Evolutionary conservation across 2,888 invertebrate species (phyloP).

Genomic region (Priocnemis perturbator): DNA sequence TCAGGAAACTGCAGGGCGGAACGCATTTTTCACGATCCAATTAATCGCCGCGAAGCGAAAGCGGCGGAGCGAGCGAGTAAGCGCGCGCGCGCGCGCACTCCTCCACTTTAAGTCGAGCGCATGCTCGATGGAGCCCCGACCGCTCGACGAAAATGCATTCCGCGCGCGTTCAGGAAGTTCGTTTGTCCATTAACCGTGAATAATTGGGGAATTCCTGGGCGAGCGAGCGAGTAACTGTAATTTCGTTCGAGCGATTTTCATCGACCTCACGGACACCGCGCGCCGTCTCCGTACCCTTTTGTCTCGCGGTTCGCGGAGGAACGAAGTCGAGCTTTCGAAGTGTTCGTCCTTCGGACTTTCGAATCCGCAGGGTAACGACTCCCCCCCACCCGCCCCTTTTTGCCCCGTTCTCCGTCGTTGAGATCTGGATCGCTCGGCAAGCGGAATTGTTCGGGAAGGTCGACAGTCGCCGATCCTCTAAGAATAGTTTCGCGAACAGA

Average conservation of each 20-base stretch:
- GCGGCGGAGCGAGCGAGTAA: background rate
- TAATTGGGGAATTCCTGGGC: slow-evolving; percentile 6
- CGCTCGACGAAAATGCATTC: no score
- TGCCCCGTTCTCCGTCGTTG: background rate
- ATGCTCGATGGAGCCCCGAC: background rate
- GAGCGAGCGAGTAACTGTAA: background rate
- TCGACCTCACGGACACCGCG: no score
- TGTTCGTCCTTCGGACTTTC: no score
- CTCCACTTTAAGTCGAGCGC: background rate
- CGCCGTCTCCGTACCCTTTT: no score
- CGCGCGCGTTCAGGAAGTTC: background rate
- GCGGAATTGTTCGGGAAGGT: slow-evolving; percentile 16
- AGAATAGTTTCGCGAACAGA: slow-evolving; percentile 23
- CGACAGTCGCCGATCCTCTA: slow-evolving; percentile 18
- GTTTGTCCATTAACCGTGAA: background rate
- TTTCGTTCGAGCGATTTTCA: no score
- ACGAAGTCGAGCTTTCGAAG: no score
- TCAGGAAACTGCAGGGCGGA: slow-evolving; percentile 18
- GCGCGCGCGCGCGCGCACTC: background rate
- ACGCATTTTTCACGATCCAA: slow-evolving; percentile 14
- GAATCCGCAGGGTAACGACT: no score
- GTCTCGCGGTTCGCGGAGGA: no score
- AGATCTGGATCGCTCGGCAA: slow-evolving; percentile 2
- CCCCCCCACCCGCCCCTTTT: no score
- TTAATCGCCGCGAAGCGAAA: slow-evolving; percentile 15